These are phyloP conservation scores for Synergus japonicus DNA, from an alignment of 2,888 invertebrate species.

Conservation along the genomic window DNA sequence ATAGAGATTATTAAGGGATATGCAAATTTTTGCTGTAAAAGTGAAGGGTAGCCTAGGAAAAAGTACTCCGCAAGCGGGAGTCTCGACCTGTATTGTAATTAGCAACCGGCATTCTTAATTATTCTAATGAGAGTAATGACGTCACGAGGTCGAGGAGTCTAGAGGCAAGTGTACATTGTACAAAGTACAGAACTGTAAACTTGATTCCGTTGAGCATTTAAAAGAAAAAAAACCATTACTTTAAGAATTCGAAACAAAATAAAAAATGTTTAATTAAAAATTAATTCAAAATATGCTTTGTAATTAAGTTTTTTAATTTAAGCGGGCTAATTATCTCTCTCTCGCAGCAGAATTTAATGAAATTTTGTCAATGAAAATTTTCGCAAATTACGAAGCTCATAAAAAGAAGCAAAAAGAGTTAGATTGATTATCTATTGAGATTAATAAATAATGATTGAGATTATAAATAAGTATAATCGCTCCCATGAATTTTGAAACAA, in stretches of 20 bases:
- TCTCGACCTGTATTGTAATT: slow-evolving; percentile 60
- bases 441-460: not conserved
- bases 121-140: slow-evolving; percentile 64
- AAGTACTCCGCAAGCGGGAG: slow-evolving; percentile 42
- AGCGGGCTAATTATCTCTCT: not conserved
- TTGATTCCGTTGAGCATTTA: not conserved
- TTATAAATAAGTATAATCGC: not conserved
- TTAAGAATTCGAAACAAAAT: not conserved
- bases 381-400: not conserved
- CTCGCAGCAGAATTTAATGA: not conserved
- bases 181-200: slow-evolving; percentile 25
- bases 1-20: not conserved
- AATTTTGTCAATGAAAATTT: no score
- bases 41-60: not conserved
- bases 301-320: not conserved
- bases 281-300: not conserved
- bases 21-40: not conserved
- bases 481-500: no score
- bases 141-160: slow-evolving; percentile 60
- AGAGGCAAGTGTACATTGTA: slow-evolving; percentile 13
- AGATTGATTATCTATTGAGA: not conserved
- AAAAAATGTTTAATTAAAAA: not conserved
- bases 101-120: slow-evolving; percentile 64
- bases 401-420: not conserved
- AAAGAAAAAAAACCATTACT: not conserved